phyloP scores from a whole-genome alignment of 2,888 invertebrate species.

The Thera obeliscata region DNA sequence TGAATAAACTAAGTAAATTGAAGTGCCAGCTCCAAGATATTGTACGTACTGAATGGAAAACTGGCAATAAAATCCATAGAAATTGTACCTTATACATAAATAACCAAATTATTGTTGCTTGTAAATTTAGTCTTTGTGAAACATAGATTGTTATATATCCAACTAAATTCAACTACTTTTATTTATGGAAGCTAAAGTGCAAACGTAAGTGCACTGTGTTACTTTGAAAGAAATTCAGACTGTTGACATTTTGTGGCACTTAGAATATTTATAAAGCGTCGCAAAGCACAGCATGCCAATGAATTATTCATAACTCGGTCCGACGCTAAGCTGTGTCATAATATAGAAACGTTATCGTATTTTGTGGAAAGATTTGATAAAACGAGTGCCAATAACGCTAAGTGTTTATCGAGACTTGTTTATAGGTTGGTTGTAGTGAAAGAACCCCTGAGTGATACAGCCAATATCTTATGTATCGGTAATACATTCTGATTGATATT shows the following conservation, averaged over 20 bases:
- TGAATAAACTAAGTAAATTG: too few species aligned
- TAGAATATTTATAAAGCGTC: constrained; percentile 47
- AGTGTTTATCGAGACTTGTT: constrained; percentile 27
- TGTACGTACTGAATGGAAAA: too few species aligned
- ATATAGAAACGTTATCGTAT: constrained; percentile 28
- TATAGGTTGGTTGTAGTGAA: constrained; percentile 4
- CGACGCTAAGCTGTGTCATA: constrained; percentile 31
- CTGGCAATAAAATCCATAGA: too few species aligned
- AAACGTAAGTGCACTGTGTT: neutral
- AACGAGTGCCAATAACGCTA: constrained; percentile 30
- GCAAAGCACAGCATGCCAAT: constrained; percentile 48
- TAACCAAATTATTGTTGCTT: too few species aligned
- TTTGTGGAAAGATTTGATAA: constrained; percentile 26
- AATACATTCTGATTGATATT: too few species aligned
- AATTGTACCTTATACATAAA: too few species aligned
- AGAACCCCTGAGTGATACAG: neutral
- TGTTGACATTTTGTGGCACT: constrained; percentile 21
- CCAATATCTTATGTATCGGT: too few species aligned
- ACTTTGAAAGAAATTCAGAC: constrained; percentile 10
- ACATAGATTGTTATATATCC: too few species aligned
- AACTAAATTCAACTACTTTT: too few species aligned
- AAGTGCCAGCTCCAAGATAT: too few species aligned
- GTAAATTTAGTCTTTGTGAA: too few species aligned
- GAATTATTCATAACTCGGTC: constrained; percentile 56
- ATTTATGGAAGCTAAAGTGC: too few species aligned